Percentiles rank a stretch among this genome's conserved stretches.
Conservation (phyloP, 2,113 vertebrate species). For the Gobius niger region DNA sequence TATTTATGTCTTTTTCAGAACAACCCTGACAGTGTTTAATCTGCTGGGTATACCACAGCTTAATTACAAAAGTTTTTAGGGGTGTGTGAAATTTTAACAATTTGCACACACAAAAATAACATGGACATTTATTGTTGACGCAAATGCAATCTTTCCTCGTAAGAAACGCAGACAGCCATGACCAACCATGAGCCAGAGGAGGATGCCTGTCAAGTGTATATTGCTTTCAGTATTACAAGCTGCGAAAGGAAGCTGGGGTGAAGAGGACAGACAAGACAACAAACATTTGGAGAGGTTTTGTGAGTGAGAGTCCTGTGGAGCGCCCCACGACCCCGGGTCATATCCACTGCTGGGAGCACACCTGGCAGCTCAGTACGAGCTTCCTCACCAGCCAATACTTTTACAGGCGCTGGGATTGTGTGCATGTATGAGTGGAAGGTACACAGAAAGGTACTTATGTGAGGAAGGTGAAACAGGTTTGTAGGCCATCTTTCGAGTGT, state of each 20-base stretch:
- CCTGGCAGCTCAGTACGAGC: slow-evolving; percentile 59
- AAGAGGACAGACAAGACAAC: slow-evolving; percentile 55
- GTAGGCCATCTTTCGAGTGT: too few species aligned
- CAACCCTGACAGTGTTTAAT: background rate
- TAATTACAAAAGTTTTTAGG: background rate
- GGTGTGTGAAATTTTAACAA: background rate
- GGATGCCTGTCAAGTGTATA: slow-evolving; percentile 22
- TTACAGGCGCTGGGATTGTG: slow-evolving; percentile 6
- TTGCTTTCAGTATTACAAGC: slow-evolving; percentile 24
- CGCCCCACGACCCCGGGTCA: slow-evolving; percentile 61
- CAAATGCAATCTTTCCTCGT: background rate
- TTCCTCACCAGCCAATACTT: slow-evolving; percentile 37
- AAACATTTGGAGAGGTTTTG: slow-evolving; percentile 56
- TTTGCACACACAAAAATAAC: background rate
- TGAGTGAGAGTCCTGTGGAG: slow-evolving; percentile 49
- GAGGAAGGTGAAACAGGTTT: slow-evolving; percentile 33
- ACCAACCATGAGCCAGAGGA: slow-evolving; percentile 18
- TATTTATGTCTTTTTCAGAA: too few species aligned
- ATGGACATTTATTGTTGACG: background rate
- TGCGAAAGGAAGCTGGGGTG: slow-evolving; percentile 33
- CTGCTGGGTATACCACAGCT: background rate
- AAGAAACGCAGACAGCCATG: background rate
- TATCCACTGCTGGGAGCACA: slow-evolving; percentile 63
- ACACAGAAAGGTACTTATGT: slow-evolving; percentile 18
- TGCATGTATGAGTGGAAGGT: slow-evolving; percentile 1